A percentile compares a stretch with the other conserved stretches of the same genome.
These are phyloP conservation scores for Timema cristinae DNA, from an alignment of 2,888 invertebrate species.

Conservation along the genomic window DNA sequence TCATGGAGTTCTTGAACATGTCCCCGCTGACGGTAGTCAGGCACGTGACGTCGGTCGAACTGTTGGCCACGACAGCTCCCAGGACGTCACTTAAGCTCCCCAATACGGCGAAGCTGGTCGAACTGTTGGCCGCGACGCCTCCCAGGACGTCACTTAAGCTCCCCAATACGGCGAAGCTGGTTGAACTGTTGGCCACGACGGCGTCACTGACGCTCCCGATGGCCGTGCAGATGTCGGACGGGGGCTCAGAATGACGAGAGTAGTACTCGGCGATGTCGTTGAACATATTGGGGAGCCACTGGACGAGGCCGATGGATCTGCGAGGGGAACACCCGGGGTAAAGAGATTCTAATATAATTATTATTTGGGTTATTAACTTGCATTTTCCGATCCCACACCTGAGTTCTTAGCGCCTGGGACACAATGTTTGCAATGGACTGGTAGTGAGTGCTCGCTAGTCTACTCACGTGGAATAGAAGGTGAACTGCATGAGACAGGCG, in stretches of 20 bases:
- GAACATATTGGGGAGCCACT: conserved; percentile 44
- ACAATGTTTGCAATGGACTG: not conserved
- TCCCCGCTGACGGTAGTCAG: conserved; percentile 16
- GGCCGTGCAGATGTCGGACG: conserved; percentile 39
- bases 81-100: not conserved
- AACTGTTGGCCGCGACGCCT: not conserved
- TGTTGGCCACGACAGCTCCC: not conserved
- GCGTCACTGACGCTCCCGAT: not conserved
- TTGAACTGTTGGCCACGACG: not conserved
- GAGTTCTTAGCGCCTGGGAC: not conserved
- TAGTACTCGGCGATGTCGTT: conserved; percentile 40
- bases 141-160: not conserved
- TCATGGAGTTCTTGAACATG: conserved; percentile 27
- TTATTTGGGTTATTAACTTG: too few species aligned
- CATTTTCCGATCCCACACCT: not conserved
- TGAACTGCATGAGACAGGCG: conserved; percentile 45
- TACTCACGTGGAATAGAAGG: conserved; percentile 41
- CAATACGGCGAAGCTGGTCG: not conserved
- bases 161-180: not conserved
- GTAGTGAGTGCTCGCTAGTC: not conserved
- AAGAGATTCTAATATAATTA: too few species aligned
- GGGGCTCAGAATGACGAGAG: conserved; percentile 36
- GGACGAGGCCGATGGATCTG: conserved; percentile 38
- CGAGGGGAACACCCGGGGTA: not conserved
- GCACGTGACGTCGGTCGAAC: not conserved